phyloP scores from a whole-genome alignment of 2,888 invertebrate genomes.

The Octonoba sinensis region DNA sequence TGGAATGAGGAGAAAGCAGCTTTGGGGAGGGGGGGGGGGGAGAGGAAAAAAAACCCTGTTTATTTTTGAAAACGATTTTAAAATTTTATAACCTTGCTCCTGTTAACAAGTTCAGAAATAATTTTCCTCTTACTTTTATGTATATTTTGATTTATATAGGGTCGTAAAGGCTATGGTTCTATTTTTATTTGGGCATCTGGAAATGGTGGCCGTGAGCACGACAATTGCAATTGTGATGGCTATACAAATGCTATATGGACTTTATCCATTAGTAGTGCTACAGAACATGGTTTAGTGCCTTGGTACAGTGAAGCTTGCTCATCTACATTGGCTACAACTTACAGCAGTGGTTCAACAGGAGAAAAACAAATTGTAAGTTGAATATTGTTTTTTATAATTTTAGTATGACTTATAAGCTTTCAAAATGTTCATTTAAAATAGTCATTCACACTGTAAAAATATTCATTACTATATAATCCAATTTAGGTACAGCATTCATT shows the following conservation, averaged over 20 bases:
- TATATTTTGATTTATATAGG: conserved; percentile 31
- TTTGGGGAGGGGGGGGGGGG: too few species aligned
- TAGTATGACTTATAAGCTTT: neutral
- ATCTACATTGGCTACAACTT: conserved; percentile 97
- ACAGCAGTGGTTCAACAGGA: conserved; percentile 93
- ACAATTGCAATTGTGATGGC: conserved; percentile 99
- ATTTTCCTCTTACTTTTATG: neutral
- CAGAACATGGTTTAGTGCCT: conserved; percentile 86
- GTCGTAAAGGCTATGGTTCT: conserved; percentile 73
- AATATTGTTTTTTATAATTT: neutral
- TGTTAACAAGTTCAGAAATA: too few species aligned
- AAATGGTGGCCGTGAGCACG: conserved; percentile 94
- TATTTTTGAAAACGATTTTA: too few species aligned
- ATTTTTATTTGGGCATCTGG: conserved; percentile 99
- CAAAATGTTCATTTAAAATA: too few species aligned
- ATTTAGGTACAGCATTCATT: too few species aligned
- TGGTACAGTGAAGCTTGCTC: conserved; percentile 99
- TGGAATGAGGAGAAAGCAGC: too few species aligned
- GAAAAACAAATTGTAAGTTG: conserved; percentile 74
- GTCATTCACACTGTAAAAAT: too few species aligned
- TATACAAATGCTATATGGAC: conserved; percentile 99
- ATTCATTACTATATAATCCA: too few species aligned
- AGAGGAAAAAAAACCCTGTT: too few species aligned
- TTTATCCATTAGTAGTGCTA: conserved; percentile 91
- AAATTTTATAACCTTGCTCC: too few species aligned